Percentiles rank a stretch among this genome's conserved stretches.
Evolutionary conservation across 1,140 invertebrate genomes (phyloP).

Genomic region (Drosophila lacertosa): DNA sequence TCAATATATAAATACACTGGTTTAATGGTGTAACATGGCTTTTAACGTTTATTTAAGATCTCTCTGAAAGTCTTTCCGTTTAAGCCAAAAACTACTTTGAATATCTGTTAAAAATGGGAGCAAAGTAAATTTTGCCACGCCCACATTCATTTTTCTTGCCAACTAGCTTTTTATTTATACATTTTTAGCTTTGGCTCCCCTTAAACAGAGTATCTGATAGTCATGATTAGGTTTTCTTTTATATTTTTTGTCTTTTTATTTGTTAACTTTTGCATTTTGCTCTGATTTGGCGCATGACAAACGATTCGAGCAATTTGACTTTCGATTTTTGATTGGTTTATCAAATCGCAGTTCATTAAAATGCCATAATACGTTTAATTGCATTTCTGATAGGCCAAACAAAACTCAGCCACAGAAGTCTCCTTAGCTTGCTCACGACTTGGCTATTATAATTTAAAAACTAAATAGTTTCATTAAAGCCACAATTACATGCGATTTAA

Average conservation of each 20-base stretch:
- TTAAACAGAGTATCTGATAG: slow-evolving; percentile 1
- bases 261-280: slow-evolving; percentile 32
- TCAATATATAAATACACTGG: background rate
- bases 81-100: too few species aligned
- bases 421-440: background rate
- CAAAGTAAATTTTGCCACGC: background rate
- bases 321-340: slow-evolving; percentile 71
- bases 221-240: background rate
- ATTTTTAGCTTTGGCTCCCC: background rate
- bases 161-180: background rate
- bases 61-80: background rate
- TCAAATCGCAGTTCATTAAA: slow-evolving; percentile 66
- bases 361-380: slow-evolving; percentile 48
- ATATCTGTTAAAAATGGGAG: background rate
- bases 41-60: background rate
- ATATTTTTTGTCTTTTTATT: slow-evolving; percentile 9
- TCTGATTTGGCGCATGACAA: slow-evolving; percentile 52
- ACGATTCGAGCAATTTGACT: slow-evolving; percentile 71
- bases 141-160: too few species aligned
- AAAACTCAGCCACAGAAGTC: slow-evolving; percentile 21
- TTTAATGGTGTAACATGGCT: background rate
- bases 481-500: slow-evolving; percentile 23
- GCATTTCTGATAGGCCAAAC: slow-evolving; percentile 25
- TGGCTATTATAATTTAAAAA: slow-evolving; percentile 20
- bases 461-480: slow-evolving; percentile 20